Evolutionary conservation across 2,797 vertebrate genomes (phyloP).

Genomic region (Sphenodon punctatus): DNA sequence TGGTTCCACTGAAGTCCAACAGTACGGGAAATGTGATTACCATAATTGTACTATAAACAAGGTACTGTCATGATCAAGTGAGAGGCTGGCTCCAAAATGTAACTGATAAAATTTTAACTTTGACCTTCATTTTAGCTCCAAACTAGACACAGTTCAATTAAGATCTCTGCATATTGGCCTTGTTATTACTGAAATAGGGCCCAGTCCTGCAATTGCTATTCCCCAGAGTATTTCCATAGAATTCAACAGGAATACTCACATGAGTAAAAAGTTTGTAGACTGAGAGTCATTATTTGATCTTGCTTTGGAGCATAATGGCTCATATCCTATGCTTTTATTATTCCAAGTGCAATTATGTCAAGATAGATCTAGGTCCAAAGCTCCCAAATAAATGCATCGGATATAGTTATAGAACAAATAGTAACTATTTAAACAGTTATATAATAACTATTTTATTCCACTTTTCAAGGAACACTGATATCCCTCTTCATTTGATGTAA

Average conservation of each 20-base stretch:
- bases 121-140: conserved; percentile 65
- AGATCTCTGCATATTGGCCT: conserved; percentile 53
- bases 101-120: conserved; percentile 69
- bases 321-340: conserved; percentile 1
- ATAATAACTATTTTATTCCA: neutral
- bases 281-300: conserved; percentile 46
- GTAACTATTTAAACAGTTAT: neutral
- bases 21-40: conserved; percentile 58
- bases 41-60: conserved; percentile 60
- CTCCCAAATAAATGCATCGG: conserved; percentile 40
- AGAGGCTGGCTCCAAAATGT: conserved; percentile 69
- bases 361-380: conserved; percentile 26
- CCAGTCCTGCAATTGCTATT: neutral
- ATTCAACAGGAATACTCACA: conserved; percentile 10
- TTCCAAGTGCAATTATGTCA: neutral
- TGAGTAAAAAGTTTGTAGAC: conserved; percentile 43
- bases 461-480: neutral
- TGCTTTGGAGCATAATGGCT: neutral
- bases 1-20: conserved; percentile 66
- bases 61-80: conserved; percentile 57
- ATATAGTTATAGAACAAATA: conserved; percentile 24
- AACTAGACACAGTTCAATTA: conserved; percentile 55
- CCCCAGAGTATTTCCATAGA: conserved; percentile 31
- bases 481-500: conserved; percentile 23
- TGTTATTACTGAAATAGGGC: conserved; percentile 49